A percentile compares a stretch with the other conserved stretches of the same genome.
Evolutionary conservation across 2,113 vertebrate genomes (phyloP).

Genomic region (Myotis davidii): DNA sequence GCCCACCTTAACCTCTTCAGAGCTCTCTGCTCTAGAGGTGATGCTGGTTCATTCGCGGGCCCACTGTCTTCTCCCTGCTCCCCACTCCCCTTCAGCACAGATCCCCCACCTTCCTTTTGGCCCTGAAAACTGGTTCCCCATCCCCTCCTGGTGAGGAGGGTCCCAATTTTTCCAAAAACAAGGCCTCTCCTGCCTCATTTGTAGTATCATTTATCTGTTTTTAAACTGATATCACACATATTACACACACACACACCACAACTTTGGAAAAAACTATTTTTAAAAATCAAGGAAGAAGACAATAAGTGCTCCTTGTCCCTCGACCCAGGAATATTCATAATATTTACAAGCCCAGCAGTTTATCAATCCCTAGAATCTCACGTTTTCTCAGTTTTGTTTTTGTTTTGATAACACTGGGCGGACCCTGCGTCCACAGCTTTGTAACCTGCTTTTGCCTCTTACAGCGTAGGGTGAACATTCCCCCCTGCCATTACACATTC

Average conservation of each 20-base stretch:
- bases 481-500: not conserved
- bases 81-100: not conserved
- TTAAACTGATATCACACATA: too few species aligned
- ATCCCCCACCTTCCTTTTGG: not conserved
- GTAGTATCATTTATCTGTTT: not conserved
- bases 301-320: not conserved
- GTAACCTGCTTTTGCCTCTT: not conserved
- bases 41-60: not conserved
- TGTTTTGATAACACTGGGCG: not conserved
- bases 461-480: not conserved
- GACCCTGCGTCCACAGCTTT: not conserved
- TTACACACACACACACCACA: not conserved
- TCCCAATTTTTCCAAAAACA: not conserved
- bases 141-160: not conserved
- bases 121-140: rapidly evolving
- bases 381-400: not conserved
- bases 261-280: not conserved
- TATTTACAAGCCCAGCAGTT: not conserved
- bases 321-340: not conserved
- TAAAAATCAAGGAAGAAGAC: not conserved
- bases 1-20: not conserved
- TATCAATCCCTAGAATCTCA: not conserved
- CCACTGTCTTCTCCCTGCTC: not conserved
- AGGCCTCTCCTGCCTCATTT: not conserved
- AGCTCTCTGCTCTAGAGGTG: not conserved